Percentiles rank a stretch among this genome's conserved stretches.
Evolutionary conservation across 2,888 invertebrate genomes (phyloP).

Genomic region (Acleris literana): DNA sequence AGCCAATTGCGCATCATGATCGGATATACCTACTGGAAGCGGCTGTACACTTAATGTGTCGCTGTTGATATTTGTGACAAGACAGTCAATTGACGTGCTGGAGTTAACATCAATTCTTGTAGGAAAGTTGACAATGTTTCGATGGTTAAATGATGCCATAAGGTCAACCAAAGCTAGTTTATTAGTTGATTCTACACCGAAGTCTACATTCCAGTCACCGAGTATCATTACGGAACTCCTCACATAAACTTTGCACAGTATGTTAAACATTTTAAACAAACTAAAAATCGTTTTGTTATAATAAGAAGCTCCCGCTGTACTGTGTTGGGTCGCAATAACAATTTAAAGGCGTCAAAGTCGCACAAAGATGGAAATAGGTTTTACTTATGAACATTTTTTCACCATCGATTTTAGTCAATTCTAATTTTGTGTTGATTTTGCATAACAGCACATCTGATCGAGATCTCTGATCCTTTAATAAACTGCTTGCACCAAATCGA

Average conservation of each 20-base stretch:
- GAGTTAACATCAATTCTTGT: constrained; percentile 2
- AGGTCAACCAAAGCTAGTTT: not conserved
- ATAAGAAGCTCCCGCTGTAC: not conserved
- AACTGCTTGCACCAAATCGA: too few relatives aligned
- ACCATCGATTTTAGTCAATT: too few relatives aligned
- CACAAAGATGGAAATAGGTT: too few relatives aligned
- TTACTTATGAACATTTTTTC: too few relatives aligned
- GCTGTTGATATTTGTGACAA: not conserved
- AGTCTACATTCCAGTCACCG: constrained; percentile 8
- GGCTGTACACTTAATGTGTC: not conserved
- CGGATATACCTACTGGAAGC: not conserved
- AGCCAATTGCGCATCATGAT: constrained; percentile 5
- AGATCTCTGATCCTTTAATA: too few relatives aligned
- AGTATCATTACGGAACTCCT: not conserved
- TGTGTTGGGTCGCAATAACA: too few relatives aligned
- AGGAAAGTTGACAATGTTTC: constrained; percentile 3
- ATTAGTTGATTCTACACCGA: not conserved
- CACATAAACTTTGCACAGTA: not conserved
- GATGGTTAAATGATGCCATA: not conserved
- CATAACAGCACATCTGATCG: too few relatives aligned
- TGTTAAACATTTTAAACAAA: not conserved
- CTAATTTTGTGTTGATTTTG: too few relatives aligned
- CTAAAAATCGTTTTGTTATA: not conserved
- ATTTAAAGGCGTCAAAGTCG: too few relatives aligned
- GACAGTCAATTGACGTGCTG: constrained; percentile 4